These are phyloP conservation scores for Bradypus variegatus DNA, from an alignment of 2,797 vertebrate genomes.

Conservation along the genomic window DNA sequence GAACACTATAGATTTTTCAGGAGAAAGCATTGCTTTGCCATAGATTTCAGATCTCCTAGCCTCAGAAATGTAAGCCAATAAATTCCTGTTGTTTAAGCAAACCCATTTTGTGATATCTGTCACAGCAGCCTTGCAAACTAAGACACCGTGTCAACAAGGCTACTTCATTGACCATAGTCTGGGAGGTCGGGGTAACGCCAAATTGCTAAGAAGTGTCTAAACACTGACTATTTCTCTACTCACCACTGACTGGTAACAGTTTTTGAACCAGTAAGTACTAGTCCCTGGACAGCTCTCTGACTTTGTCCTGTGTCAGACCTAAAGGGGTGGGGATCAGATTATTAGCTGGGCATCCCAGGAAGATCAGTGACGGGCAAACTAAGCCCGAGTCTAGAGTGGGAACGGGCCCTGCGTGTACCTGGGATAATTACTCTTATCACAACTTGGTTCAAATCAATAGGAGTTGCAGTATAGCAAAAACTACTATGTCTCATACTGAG, in stretches of 20 bases:
- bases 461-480: neutral
- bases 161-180: fast-evolving
- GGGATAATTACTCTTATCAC: neutral
- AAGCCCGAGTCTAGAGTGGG: neutral
- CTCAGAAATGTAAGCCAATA: no score
- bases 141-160: no score
- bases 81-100: no score
- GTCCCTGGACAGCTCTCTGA: neutral
- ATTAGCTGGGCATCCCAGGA: neutral
- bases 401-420: fast-evolving
- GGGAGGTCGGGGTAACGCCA: neutral
- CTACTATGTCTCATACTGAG: fast-evolving
- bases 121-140: no score
- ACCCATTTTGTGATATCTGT: no score
- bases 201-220: neutral
- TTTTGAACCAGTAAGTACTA: fast-evolving
- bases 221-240: neutral
- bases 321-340: no score
- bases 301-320: neutral
- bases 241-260: neutral
- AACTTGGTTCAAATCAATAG: neutral
- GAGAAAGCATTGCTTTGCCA: no score
- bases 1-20: no score
- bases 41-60: no score
- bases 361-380: neutral